A percentile compares a stretch with the other conserved stretches of the same genome.
These are phyloP conservation scores for Mesochorus sp. DNA, from an alignment of 2,888 invertebrate genomes.

Conservation along the genomic window DNA sequence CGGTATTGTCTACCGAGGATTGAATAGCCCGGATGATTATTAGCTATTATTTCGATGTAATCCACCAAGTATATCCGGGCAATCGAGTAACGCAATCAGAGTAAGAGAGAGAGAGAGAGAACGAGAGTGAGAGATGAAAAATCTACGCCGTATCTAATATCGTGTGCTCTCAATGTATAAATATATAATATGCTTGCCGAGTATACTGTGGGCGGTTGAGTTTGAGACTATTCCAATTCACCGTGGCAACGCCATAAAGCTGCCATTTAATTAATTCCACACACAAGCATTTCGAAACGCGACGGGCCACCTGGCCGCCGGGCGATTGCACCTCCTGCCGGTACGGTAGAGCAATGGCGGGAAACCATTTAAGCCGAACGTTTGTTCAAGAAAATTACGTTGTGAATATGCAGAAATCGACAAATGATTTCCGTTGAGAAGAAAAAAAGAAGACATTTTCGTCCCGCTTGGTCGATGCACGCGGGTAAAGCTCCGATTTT, in stretches of 20 bases:
- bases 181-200: conserved; percentile 35
- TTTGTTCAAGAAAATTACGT: not conserved
- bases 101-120: too few species aligned
- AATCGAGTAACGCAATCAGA: too few species aligned
- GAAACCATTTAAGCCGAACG: conserved; percentile 1
- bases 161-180: conserved; percentile 37
- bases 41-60: conserved; percentile 34
- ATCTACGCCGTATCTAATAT: conserved; percentile 44
- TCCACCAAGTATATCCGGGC: not conserved
- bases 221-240: conserved; percentile 66
- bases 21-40: conserved; percentile 13
- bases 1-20: not conserved
- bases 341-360: conserved; percentile 14
- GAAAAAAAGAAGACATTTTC: too few species aligned
- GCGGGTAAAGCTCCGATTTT: too few species aligned
- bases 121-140: too few species aligned
- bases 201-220: conserved; percentile 64
- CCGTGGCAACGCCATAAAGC: conserved; percentile 65
- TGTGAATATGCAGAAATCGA: too few species aligned
- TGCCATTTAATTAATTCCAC: conserved; percentile 69
- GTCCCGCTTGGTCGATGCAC: too few species aligned
- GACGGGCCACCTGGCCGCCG: conserved; percentile 62
- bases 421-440: not conserved
- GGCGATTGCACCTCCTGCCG: conserved; percentile 40
- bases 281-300: conserved; percentile 60